These are phyloP conservation scores for Tanytarsus gracilentus DNA, from an alignment of 2,888 invertebrate genomes.

Conservation along the genomic window DNA sequence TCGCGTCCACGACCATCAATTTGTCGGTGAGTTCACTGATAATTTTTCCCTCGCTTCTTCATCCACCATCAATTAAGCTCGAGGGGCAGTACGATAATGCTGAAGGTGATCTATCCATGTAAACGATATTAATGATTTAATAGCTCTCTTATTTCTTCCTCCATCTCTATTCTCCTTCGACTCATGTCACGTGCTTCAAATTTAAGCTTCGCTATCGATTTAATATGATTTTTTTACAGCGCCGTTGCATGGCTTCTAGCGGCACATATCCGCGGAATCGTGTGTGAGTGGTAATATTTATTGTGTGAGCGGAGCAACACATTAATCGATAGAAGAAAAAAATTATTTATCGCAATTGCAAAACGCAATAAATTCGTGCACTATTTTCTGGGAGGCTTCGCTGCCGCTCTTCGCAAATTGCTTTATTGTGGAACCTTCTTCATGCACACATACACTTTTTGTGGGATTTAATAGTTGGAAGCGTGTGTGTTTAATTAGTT, in stretches of 20 bases:
- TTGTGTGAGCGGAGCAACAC: no score
- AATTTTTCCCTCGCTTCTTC: background rate
- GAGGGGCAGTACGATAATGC: background rate
- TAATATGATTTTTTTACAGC: background rate
- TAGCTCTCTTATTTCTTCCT: slow-evolving; percentile 1
- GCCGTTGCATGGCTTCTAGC: slow-evolving; percentile 5
- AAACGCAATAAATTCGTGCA: no score
- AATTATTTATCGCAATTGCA: no score
- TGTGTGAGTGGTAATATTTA: background rate
- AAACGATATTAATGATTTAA: slow-evolving; percentile 25
- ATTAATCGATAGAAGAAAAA: no score
- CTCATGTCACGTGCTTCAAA: slow-evolving; percentile 27
- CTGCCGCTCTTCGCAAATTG: no score
- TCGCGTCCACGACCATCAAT: background rate
- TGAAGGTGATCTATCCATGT: slow-evolving; percentile 16
- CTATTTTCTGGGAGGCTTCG: no score
- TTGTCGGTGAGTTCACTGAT: background rate
- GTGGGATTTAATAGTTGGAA: no score
- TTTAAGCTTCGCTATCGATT: slow-evolving; percentile 11
- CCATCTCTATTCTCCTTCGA: background rate
- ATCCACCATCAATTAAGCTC: background rate
- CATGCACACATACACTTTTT: no score
- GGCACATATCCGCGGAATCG: background rate
- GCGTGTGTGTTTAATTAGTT: no score
- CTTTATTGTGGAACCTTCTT: no score